Evolutionary conservation across 2,888 invertebrate genomes (phyloP).

Genomic region (Pristionchus maxplancki): DNA sequence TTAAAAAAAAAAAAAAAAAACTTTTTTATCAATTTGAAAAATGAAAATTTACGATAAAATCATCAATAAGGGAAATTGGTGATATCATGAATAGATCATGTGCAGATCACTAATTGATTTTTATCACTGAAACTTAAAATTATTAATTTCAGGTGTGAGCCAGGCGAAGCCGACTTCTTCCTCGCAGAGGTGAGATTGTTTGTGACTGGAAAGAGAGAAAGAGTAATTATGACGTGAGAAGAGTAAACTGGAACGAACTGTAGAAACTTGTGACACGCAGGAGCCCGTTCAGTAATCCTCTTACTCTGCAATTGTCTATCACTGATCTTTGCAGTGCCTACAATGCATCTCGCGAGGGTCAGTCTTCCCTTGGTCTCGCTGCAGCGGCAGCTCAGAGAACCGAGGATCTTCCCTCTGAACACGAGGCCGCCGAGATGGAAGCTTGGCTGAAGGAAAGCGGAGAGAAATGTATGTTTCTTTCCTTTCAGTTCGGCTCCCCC

Average conservation of each 20-base stretch:
- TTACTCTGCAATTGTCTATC: no score
- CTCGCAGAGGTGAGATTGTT: slow-evolving; percentile 39
- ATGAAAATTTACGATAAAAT: no score
- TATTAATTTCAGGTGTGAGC: slow-evolving; percentile 22
- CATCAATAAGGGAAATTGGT: no score
- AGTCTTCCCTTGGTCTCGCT: slow-evolving; percentile 61
- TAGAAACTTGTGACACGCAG: background rate
- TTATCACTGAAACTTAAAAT: no score
- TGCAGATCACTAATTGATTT: no score
- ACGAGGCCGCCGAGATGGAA: slow-evolving; percentile 65
- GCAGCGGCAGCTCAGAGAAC: slow-evolving; percentile 58
- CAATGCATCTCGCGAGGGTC: slow-evolving; percentile 60
- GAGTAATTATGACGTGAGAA: background rate
- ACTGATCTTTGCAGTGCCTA: no score
- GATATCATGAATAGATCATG: no score
- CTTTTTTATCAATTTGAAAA: no score
- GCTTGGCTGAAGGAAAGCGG: slow-evolving; percentile 62
- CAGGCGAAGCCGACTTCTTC: slow-evolving; percentile 46
- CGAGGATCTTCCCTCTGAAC: slow-evolving; percentile 57
- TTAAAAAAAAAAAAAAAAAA: background rate
- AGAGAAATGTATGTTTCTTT: background rate
- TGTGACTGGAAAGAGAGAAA: background rate
- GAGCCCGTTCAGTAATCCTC: background rate
- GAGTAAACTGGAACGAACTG: background rate
- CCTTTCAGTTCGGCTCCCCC: background rate